phyloP scores from a whole-genome alignment of 2,888 invertebrate genomes.

The Resseliella maxima region DNA sequence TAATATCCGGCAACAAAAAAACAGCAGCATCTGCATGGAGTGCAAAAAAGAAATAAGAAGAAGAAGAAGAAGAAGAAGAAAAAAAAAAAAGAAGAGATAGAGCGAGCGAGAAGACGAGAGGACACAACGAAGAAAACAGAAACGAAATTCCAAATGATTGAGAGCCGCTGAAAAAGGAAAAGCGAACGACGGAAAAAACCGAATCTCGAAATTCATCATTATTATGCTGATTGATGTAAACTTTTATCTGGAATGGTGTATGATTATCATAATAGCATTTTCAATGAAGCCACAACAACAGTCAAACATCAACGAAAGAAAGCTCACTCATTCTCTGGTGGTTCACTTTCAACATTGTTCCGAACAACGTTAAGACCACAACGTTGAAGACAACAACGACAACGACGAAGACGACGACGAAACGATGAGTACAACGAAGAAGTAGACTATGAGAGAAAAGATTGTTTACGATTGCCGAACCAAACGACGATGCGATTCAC shows the following conservation, averaged over 20 bases:
- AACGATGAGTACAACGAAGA: neutral
- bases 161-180: neutral
- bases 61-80: neutral
- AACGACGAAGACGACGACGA: neutral
- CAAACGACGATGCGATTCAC: slow-evolving; percentile 19
- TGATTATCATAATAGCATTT: slow-evolving; percentile 56
- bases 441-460: neutral
- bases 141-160: neutral
- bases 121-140: too few species aligned
- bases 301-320: neutral
- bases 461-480: neutral
- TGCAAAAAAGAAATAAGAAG: neutral
- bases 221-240: slow-evolving; percentile 56
- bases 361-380: too few species aligned
- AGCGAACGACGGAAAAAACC: neutral
- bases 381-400: neutral
- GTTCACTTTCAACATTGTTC: neutral
- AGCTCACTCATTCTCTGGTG: neutral
- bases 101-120: too few species aligned
- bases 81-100: slow-evolving; percentile 11
- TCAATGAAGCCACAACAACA: slow-evolving; percentile 43
- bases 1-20: slow-evolving; percentile 42
- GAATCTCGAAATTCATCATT: slow-evolving; percentile 53
- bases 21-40: too few species aligned
- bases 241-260: slow-evolving; percentile 50